Evolutionary conservation across 2,797 vertebrate genomes (phyloP).

Genomic region (Moxostoma hubbsi): DNA sequence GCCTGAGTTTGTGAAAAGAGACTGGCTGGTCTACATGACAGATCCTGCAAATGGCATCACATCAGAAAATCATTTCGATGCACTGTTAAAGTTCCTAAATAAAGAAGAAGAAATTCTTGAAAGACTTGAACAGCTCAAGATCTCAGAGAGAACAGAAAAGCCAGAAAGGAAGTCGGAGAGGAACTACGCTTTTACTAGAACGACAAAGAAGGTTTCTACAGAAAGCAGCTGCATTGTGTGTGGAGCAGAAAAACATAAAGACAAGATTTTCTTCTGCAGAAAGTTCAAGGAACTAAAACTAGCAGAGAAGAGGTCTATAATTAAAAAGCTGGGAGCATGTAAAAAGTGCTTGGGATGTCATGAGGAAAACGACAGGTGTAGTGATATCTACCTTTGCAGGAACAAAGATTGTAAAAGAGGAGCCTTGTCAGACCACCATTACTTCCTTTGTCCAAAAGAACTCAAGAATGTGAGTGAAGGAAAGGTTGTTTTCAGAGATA

Average conservation of each 20-base stretch:
- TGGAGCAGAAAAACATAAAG: neutral
- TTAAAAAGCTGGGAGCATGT: neutral
- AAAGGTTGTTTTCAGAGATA: too few species aligned
- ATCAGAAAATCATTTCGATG: conserved; percentile 16
- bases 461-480: too few species aligned
- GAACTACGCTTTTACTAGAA: neutral
- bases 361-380: neutral
- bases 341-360: neutral
- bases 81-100: conserved; percentile 14
- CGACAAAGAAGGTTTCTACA: neutral
- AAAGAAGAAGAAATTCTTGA: conserved; percentile 7
- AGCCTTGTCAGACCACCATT: neutral
- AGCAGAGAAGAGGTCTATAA: too few species aligned
- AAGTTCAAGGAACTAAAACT: neutral
- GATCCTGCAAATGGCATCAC: neutral
- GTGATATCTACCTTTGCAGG: neutral
- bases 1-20: conserved; percentile 7
- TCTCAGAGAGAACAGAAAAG: neutral
- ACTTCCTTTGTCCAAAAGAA: neutral
- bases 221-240: neutral
- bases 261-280: neutral
- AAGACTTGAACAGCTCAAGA: neutral
- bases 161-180: neutral
- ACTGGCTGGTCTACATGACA: conserved; percentile 10
- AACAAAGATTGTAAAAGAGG: neutral